Evolutionary conservation across 2,113 vertebrate species (phyloP).

Genomic region (Ceyx margarethae): DNA sequence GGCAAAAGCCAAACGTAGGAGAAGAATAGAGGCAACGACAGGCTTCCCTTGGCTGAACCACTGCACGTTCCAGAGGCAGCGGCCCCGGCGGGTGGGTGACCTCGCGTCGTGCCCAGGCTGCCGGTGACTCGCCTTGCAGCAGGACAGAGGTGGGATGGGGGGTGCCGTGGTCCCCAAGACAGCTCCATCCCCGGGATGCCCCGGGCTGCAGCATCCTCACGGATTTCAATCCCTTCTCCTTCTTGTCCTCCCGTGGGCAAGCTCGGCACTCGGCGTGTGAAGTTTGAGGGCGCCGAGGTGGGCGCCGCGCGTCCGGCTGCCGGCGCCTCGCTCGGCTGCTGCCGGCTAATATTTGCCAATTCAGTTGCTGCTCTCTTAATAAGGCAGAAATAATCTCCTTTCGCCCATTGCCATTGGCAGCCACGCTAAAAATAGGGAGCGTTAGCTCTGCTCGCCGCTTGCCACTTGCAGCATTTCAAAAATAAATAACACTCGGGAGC

Average conservation of each 20-base stretch:
- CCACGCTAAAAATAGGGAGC: slow-evolving; percentile 30
- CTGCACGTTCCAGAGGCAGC: slow-evolving; percentile 9
- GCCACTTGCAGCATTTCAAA: slow-evolving; percentile 50
- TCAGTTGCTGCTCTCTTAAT: background rate
- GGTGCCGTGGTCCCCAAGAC: background rate
- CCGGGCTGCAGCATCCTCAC: background rate
- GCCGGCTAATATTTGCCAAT: background rate
- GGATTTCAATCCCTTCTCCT: background rate
- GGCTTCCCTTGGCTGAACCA: background rate
- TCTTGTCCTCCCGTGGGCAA: background rate
- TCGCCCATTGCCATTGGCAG: slow-evolving; percentile 43
- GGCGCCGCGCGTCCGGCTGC: background rate
- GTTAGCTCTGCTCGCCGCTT: background rate
- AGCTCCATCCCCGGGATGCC: background rate
- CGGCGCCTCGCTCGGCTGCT: background rate
- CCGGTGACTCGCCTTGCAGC: slow-evolving; percentile 58
- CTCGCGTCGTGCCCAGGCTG: background rate
- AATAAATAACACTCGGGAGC: background rate
- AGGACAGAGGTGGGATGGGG: background rate
- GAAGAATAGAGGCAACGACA: slow-evolving; percentile 31
- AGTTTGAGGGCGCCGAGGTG: background rate
- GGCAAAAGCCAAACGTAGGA: background rate
- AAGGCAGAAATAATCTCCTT: slow-evolving; percentile 17
- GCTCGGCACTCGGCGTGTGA: background rate
- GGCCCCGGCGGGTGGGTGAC: slow-evolving; percentile 29